Base-by-base conservation (phyloP, 2,888 invertebrate species). In the Therioaphis trifolii region DNA sequence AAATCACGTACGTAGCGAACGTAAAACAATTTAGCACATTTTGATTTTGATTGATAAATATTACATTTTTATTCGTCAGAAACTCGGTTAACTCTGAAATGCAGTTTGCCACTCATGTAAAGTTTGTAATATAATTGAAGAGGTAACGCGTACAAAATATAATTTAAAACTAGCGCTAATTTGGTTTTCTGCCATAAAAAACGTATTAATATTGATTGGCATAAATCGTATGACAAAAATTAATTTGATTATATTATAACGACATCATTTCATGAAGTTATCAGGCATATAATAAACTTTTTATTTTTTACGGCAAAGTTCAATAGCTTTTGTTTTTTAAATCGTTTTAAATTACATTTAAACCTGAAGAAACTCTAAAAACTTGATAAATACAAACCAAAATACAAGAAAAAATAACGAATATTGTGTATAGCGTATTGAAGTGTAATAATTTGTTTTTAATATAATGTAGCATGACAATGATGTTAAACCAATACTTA, bases 121-220 rank as follows among this genome's bases (percentile, higher is more conserved):
- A 69, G n/a, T 55, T 55, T 55, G n/a, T 72, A 52, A 72, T 72
- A n/a, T n/a, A 29, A 72, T 72, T 72, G 40, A 43, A 43, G 29
- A 72, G 29, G 29, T 35, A 52, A 27, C 12, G 21, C n/a, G 5
- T 52, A 72, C 29, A 72, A 72, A n/a, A 72, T n/a, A 52, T 72
- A 52, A 72, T 35, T 52, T 72, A n/a, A 52, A 72, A 72, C 4
- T 29, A 35, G 72, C 35, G 52, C 52, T 72, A 52, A 72, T 72
- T 72, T 72, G 14, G 24, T 52, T 72, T 72, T 7, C 29, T 35
- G 24, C 52, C 29, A 12, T 52, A 12, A 35, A 29, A 52, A 52
- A 46, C n/a, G n/a, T 5, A 35, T 35, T n/a, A 61, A 76, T 76
- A 63, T 61, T 61, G 18, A 43, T 63, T 76, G 27, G n/a, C 76